Evolutionary conservation across 2,888 invertebrate genomes (phyloP).

Genomic region (Drosophila cognata): DNA sequence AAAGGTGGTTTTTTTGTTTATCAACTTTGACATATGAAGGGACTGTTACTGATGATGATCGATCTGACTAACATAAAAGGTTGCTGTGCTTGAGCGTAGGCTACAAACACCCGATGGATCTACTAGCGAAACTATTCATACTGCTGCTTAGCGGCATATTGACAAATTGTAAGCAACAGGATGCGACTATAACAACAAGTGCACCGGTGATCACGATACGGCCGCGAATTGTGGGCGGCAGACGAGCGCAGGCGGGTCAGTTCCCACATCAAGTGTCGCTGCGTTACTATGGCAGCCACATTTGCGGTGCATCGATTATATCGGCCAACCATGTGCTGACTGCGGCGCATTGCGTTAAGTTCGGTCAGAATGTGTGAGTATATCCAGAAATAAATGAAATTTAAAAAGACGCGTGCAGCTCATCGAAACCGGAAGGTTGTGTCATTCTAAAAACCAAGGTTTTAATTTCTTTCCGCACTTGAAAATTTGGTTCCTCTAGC

Average conservation of each 20-base stretch:
- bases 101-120: constrained; percentile 30
- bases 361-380: constrained; percentile 59
- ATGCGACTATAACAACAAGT: not conserved
- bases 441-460: not conserved
- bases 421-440: not conserved
- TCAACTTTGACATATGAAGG: constrained; percentile 33
- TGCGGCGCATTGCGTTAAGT: constrained; percentile 82
- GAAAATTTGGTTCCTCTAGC: not conserved
- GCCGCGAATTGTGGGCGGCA: constrained; percentile 81
- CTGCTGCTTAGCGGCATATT: constrained; percentile 20
- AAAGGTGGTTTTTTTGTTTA: not conserved
- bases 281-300: constrained; percentile 57
- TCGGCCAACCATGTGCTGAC: constrained; percentile 73
- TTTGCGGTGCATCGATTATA: constrained; percentile 82
- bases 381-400: not conserved
- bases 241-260: constrained; percentile 77
- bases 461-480: not conserved
- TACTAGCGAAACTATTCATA: constrained; percentile 28
- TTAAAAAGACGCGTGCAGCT: not conserved
- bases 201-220: not conserved
- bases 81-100: not conserved
- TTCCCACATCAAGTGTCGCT: constrained; percentile 84
- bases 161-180: not conserved
- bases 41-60: constrained; percentile 20
- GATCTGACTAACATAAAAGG: constrained; percentile 40